phyloP scores from a whole-genome alignment of 2,797 vertebrate species.

The Parauchenoglanis punctatus region DNA sequence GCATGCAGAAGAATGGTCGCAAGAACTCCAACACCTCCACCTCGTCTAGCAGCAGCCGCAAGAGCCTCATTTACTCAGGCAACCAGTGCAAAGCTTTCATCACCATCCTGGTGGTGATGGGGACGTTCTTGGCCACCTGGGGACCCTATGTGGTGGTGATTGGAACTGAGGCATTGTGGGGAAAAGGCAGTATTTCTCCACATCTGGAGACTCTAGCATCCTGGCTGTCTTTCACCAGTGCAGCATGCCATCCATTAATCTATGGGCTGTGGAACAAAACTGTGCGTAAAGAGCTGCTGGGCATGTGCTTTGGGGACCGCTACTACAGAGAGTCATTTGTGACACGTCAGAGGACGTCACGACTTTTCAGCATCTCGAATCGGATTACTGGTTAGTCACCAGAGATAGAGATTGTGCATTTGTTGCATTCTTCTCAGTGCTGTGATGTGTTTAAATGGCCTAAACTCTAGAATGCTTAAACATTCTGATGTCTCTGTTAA shows the following conservation, averaged over 20 bases:
- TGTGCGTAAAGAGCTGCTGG: conserved; percentile 93
- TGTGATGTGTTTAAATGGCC: background rate
- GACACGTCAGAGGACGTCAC: conserved; percentile 84
- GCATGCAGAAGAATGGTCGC: conserved; percentile 79
- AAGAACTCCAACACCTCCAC: conserved; percentile 96
- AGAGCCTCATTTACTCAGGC: conserved; percentile 90
- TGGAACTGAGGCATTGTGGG: conserved; percentile 90
- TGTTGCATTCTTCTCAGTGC: background rate
- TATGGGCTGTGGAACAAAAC: conserved; percentile 99
- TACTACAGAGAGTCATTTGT: conserved; percentile 94
- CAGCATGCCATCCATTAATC: conserved; percentile 93
- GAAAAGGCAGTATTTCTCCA: conserved; percentile 86
- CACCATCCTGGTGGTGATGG: conserved; percentile 95
- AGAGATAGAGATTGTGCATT: background rate
- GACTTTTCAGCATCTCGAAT: conserved; percentile 97
- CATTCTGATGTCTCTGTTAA: background rate
- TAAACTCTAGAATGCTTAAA: background rate
- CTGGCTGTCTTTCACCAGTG: conserved; percentile 94
- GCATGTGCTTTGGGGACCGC: conserved; percentile 95
- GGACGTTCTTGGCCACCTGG: conserved; percentile 92
- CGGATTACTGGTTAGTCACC: conserved; percentile 88
- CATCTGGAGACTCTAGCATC: conserved; percentile 90
- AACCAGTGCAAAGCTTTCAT: conserved; percentile 97
- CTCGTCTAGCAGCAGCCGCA: conserved; percentile 88
- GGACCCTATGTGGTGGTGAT: conserved; percentile 93